A percentile compares a stretch with the other conserved stretches of the same genome.
phyloP scores from a whole-genome alignment of 2,113 vertebrate genomes.

The Oryzias celebensis region DNA sequence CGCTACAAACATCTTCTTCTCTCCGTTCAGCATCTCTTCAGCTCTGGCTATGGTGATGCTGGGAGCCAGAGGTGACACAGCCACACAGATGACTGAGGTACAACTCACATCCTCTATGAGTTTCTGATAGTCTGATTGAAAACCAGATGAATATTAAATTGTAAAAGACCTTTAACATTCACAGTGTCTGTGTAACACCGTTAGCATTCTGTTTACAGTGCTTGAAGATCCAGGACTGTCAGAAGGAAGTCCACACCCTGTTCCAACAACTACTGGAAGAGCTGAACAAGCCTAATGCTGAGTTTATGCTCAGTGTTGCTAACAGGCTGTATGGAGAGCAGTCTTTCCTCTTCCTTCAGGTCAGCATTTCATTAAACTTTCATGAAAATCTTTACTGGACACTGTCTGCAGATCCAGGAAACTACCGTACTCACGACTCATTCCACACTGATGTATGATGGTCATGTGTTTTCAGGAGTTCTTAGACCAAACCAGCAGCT shows the following conservation, averaged over 20 bases:
- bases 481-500: constrained; percentile 40
- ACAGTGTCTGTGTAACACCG: neutral
- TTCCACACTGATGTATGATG: neutral
- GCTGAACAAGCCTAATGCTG: constrained; percentile 75
- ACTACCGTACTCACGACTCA: neutral
- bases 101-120: neutral
- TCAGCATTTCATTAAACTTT: constrained; percentile 45
- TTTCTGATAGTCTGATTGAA: neutral
- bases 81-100: constrained; percentile 85
- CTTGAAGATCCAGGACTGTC: constrained; percentile 36
- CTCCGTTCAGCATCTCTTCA: constrained; percentile 83
- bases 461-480: constrained; percentile 57
- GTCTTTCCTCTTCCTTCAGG: constrained; percentile 82
- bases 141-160: neutral
- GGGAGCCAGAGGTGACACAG: constrained; percentile 82
- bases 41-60: constrained; percentile 84
- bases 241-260: constrained; percentile 51
- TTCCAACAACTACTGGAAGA: constrained; percentile 76
- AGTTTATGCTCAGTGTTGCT: constrained; percentile 82
- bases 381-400: neutral
- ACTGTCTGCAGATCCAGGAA: neutral
- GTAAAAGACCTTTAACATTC: neutral
- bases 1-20: constrained; percentile 79
- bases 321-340: constrained; percentile 87
- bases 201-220: constrained; percentile 36